A percentile compares a stretch with the other conserved stretches of the same genome.
Evolutionary conservation across 2,888 invertebrate genomes (phyloP).

Genomic region (Pachycephus smyrnensis): DNA sequence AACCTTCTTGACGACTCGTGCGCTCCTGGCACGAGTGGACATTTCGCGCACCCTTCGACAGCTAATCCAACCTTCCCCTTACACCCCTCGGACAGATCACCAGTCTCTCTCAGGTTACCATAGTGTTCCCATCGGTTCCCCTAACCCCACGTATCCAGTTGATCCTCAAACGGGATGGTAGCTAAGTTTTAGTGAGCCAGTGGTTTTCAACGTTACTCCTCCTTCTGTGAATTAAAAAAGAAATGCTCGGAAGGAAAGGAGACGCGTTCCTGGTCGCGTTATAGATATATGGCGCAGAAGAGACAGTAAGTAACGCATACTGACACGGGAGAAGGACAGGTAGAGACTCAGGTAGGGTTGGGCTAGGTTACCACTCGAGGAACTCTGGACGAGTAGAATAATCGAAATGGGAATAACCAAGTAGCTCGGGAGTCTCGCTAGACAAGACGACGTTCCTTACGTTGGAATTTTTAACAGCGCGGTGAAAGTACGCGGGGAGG

Average conservation of each 20-base stretch:
- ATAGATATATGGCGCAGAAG: not conserved
- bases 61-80: constrained; percentile 20
- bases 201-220: constrained; percentile 1
- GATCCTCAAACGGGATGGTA: constrained; percentile 3
- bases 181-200: not conserved
- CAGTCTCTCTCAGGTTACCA: not conserved
- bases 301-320: not conserved
- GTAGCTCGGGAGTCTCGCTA: not conserved
- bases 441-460: not conserved
- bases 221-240: not conserved
- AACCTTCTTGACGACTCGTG: constrained; percentile 32
- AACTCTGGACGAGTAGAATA: not conserved
- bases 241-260: not conserved
- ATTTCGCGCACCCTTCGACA: constrained; percentile 47
- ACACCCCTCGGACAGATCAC: not conserved
- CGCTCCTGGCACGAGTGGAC: constrained; percentile 67
- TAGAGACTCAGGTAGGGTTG: not conserved
- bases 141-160: not conserved
- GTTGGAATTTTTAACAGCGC: not conserved
- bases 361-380: not conserved
- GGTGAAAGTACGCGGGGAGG: constrained; percentile 3
- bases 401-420: not conserved
- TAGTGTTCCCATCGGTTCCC: not conserved
- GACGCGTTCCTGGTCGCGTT: not conserved
- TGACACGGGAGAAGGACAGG: not conserved